Base-by-base conservation (phyloP, 1,140 invertebrate genomes). In the Procambarus clarkii region DNA sequence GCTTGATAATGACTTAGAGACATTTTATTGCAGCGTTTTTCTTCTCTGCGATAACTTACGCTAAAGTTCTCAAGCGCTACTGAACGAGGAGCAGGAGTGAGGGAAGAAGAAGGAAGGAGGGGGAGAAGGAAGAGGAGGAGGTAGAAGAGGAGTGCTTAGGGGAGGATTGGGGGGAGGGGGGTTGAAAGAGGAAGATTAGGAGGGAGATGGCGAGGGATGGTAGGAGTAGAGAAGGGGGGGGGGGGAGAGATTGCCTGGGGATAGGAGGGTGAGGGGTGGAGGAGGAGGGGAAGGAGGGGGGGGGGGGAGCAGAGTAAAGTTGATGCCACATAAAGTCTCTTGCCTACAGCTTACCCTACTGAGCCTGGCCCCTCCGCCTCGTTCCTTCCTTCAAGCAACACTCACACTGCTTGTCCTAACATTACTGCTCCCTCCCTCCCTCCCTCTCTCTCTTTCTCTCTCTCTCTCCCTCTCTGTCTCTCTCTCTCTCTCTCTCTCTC, bases 1-100 rank as follows among this genome's bases (percentile, higher is more conserved):
- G 71, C 84, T 77, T 71, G 84, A 77, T 86, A 86, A 86, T 86
- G 84, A 86, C 84, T 69, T 86, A 74, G 48, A 86, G 84, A 76
- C 71, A 77, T 77, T 86, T 86, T 86, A 86, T 86, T 86, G 84
- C 84, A 44, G 48, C 77, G 77, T 86, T 86, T 86, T 76, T 48
- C 46, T n/a, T 64, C 48, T 71, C 34, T 21, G 84, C 84, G 50
- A 86, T 86, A 86, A 77, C 84, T 86, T 86, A 80, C 78, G 54
- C 78, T 79, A 81, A 71, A 69, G 54, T 80, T 74, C n/a, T 79
- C 58, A 81, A 88, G 78, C 77, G 60, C 11, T 18, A 15, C 45
- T 87, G 76, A 60, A 79, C 45, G 76, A 46, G 46, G 85, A 46
- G 50, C 44, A 64, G 74, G 60, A 44, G 48, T 60, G 34, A 74